Evolutionary conservation across 2,113 vertebrate species (phyloP).

Genomic region (Cephalopterus ornatus): DNA sequence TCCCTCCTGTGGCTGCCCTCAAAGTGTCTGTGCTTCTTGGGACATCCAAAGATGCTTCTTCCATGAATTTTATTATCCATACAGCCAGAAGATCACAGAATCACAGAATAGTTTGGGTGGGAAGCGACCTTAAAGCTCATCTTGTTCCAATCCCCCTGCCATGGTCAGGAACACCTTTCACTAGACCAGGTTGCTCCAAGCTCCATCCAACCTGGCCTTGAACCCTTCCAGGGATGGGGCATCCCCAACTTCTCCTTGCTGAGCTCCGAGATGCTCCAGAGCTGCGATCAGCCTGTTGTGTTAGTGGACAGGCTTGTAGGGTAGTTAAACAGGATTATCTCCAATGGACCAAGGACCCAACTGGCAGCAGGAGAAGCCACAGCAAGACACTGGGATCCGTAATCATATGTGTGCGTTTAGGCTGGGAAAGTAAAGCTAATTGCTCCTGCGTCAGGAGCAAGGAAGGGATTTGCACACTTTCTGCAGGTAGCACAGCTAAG

Average conservation of each 20-base stretch:
- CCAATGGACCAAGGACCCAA: conserved; percentile 13
- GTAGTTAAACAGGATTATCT: conserved; percentile 35
- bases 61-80: background rate
- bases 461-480: background rate
- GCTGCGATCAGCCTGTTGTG: background rate
- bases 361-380: conserved; percentile 23
- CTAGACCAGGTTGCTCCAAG: background rate
- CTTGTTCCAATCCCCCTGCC: background rate
- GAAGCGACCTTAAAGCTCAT: background rate
- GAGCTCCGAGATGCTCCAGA: background rate
- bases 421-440: background rate
- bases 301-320: background rate
- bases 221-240: background rate
- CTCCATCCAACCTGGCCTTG: accelerated
- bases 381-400: background rate
- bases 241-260: background rate
- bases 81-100: background rate
- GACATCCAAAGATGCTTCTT: background rate
- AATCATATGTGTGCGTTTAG: background rate
- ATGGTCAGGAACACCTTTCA: background rate
- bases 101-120: background rate
- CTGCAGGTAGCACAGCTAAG: conserved; percentile 49
- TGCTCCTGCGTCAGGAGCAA: background rate
- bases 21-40: background rate
- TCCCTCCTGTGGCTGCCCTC: background rate